Base-by-base conservation (phyloP, 2,888 invertebrate species). In the Tribolium freemani region DNA sequence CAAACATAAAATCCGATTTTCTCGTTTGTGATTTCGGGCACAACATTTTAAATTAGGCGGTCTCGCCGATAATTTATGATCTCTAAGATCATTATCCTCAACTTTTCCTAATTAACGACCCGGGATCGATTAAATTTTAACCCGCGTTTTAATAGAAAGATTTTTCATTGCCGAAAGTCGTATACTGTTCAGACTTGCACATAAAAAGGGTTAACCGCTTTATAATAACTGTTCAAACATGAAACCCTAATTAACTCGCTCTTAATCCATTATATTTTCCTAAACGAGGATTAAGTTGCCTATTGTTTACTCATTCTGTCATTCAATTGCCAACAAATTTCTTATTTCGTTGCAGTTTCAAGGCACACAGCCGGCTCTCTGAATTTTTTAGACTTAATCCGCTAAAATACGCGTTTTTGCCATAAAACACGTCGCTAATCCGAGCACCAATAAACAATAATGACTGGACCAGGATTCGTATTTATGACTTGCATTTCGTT, bases 181-280 rank as follows among this genome's bases (percentile, higher is more conserved):
- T 51, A 13, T 16, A 50, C 31, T 26, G 50, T 21, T 63, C 26
- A 31, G 50, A 16, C 60, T 48, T 6, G 21, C 31, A 51, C 38
- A 63, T 64, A 54, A 64, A 64, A 64, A 54, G 54, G 64, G 64
- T 54, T 64, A 64, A 64, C 64, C 64, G 53, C 64, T 64, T 64
- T 64, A 64, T 64, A 64, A 64, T 64, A 64, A 64, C 64, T 64
- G 54, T 53, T 64, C 64, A 64, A 64, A 64, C 64, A 64, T 45
- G 54, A 64, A 64, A 64, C 64, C 64, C 64, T 64, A 64, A 64
- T 64, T 64, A 64, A 64, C 64, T 38, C 20, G 51, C 64, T 54
- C 64, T 64, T 64, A 64, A 64, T 64, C 64, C 64, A 54, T 64
- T 64, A 64, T 53, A 64, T 51, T 64, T 64, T 54, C 64, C 54